These are phyloP conservation scores for Pediacus dermestoides DNA, from an alignment of 2,888 invertebrate genomes.

Conservation along the genomic window DNA sequence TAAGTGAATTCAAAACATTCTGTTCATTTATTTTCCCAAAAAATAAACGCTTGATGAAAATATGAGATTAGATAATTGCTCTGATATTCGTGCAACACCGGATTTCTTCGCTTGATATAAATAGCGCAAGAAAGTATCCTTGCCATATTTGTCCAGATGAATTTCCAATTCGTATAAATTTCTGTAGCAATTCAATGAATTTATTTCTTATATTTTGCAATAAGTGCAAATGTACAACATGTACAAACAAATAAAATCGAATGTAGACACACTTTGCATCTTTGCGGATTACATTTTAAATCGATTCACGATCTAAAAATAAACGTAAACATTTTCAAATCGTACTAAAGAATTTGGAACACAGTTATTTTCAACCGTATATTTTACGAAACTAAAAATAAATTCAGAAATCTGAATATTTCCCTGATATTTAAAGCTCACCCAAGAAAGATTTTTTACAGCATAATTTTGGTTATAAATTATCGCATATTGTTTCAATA, in stretches of 20 bases:
- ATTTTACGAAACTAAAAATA: constrained; percentile 26
- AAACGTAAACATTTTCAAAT: constrained; percentile 17
- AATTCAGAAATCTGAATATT: constrained; percentile 21
- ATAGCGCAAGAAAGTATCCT: constrained; percentile 31
- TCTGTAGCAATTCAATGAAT: constrained; percentile 13
- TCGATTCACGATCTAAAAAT: constrained; percentile 20
- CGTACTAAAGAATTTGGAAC: constrained; percentile 23
- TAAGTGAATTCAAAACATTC: no score
- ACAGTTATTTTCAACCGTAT: constrained; percentile 16
- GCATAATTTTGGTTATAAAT: constrained; percentile 1
- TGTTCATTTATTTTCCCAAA: no score
- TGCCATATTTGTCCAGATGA: constrained; percentile 38
- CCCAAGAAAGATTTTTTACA: constrained; percentile 3
- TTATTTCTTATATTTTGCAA: no score
- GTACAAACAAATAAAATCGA: no score
- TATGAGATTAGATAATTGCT: constrained; percentile 28
- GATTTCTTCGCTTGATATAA: constrained; percentile 31
- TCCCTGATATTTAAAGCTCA: constrained; percentile 12
- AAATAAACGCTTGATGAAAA: constrained; percentile 16
- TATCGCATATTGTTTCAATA: neutral
- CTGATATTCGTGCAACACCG: constrained; percentile 25
- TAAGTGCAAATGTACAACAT: no score
- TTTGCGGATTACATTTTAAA: no score
- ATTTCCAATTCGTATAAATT: constrained; percentile 20
- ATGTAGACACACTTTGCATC: no score